Percentiles rank a stretch among this genome's conserved stretches.
phyloP scores from a whole-genome alignment of 2,888 invertebrate genomes.

The Ennomos erosarius region DNA sequence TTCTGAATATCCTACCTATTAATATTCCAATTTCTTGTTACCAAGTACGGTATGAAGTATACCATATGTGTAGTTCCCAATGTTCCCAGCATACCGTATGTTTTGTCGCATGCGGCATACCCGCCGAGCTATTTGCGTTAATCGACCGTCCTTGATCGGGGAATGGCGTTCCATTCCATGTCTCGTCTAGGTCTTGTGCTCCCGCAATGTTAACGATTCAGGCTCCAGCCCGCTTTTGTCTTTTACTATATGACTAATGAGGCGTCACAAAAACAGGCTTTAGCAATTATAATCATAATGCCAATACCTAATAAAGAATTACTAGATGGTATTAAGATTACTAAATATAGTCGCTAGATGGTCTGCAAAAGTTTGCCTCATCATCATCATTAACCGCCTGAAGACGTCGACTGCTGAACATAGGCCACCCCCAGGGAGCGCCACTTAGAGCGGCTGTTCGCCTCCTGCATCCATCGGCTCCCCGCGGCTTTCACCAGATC shows the following conservation, averaged over 20 bases:
- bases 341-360: no score
- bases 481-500: no score
- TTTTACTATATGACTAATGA: background rate
- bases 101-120: constrained; percentile 34
- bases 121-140: constrained; percentile 30
- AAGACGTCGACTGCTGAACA: no score
- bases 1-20: constrained; percentile 4
- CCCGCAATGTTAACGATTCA: constrained; percentile 3
- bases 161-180: constrained; percentile 9
- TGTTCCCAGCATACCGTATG: constrained; percentile 17
- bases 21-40: constrained; percentile 5
- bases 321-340: no score
- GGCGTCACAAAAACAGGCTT: background rate
- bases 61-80: constrained; percentile 21
- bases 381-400: no score
- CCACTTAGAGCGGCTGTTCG: no score
- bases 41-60: constrained; percentile 19
- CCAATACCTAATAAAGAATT: no score
- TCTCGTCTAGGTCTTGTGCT: constrained; percentile 2
- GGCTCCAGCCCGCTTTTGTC: background rate
- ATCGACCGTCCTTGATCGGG: constrained; percentile 33
- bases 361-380: no score
- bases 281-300: no score
- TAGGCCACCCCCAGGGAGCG: no score
- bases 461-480: no score